A percentile compares a stretch with the other conserved stretches of the same genome.
These are phyloP conservation scores for Pomacea canaliculata DNA, from an alignment of 2,888 invertebrate species.

Conservation along the genomic window DNA sequence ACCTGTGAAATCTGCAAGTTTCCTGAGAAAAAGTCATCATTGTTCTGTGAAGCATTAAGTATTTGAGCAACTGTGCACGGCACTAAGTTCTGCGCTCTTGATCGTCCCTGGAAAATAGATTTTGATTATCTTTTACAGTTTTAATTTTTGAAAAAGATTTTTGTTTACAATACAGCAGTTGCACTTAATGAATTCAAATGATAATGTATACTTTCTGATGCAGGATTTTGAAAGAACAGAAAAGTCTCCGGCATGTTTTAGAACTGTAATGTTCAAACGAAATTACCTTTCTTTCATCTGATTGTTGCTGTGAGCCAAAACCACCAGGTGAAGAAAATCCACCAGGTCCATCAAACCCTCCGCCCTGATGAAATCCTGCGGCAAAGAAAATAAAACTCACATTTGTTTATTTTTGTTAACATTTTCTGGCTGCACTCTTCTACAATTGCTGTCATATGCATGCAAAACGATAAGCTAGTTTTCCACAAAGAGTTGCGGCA, in stretches of 20 bases:
- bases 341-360: slow-evolving; percentile 40
- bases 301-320: slow-evolving; percentile 55
- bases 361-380: slow-evolving; percentile 34
- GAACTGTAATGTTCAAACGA: too few species aligned
- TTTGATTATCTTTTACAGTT: not conserved
- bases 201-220: too few species aligned
- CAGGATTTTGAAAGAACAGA: too few species aligned
- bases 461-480: too few species aligned
- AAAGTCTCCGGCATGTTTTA: too few species aligned
- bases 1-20: slow-evolving; percentile 60
- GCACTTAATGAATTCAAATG: too few species aligned
- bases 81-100: slow-evolving; percentile 53
- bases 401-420: too few species aligned
- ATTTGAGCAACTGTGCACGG: slow-evolving; percentile 64
- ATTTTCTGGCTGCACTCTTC: too few species aligned
- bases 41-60: slow-evolving; percentile 53
- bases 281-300: slow-evolving; percentile 52
- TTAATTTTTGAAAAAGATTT: not conserved
- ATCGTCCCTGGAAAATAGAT: slow-evolving; percentile 35
- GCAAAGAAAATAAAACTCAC: not conserved
- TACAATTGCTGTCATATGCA: too few species aligned
- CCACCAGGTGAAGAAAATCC: slow-evolving; percentile 55
- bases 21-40: slow-evolving; percentile 61
- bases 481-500: too few species aligned
- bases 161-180: not conserved